Conservation (phyloP, 2,797 vertebrate species). For the Streptopelia turtur region DNA sequence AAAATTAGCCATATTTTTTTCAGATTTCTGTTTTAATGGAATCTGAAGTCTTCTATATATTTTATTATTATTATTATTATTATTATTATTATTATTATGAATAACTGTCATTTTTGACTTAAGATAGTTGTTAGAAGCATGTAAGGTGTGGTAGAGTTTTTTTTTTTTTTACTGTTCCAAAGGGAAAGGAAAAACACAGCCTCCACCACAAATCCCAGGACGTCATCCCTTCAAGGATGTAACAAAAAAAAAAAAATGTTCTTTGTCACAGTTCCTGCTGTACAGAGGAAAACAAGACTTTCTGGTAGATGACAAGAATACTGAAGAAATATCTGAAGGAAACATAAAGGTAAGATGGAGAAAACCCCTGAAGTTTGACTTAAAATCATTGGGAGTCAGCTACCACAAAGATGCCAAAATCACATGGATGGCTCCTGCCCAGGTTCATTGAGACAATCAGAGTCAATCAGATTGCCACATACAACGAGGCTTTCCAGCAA, state of each 20-base stretch:
- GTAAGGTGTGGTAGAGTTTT: rapidly evolving
- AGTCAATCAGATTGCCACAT: background rate
- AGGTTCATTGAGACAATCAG: background rate
- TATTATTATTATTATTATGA: background rate
- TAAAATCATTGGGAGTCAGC: background rate
- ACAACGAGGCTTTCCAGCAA: background rate
- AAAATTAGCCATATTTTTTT: background rate
- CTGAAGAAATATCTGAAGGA: background rate
- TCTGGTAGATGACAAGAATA: background rate
- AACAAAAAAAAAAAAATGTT: background rate
- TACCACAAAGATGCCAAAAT: background rate
- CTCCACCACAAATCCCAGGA: background rate
- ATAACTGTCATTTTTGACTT: background rate
- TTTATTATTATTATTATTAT: background rate
- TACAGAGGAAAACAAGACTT: background rate
- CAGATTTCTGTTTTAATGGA: background rate
- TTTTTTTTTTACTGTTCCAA: background rate
- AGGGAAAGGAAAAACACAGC: background rate
- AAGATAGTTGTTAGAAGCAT: background rate
- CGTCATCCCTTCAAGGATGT: background rate
- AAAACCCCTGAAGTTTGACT: background rate
- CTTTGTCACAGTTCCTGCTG: background rate
- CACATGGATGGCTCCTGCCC: background rate
- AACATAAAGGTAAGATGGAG: background rate
- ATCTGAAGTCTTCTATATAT: background rate